Percentiles rank a stretch among this genome's conserved stretches.
These are phyloP conservation scores for Tetrao urogallus DNA, from an alignment of 2,113 vertebrate genomes.

Conservation along the genomic window DNA sequence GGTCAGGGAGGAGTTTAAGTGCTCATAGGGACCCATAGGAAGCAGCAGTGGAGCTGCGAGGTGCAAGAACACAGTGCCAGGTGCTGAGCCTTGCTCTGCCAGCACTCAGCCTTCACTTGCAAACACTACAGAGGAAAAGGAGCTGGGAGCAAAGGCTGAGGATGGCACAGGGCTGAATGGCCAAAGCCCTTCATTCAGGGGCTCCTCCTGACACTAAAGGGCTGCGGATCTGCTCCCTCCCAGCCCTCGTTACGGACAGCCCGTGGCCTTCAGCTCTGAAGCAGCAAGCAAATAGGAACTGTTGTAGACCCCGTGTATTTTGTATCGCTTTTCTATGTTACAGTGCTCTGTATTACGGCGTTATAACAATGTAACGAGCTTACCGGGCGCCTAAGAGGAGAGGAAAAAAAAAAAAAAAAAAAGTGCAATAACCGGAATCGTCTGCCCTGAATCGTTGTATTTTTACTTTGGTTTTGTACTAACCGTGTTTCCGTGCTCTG, in stretches of 20 bases:
- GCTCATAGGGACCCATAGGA: background rate
- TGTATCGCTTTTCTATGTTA: background rate
- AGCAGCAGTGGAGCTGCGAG: background rate
- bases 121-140: background rate
- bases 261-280: no score
- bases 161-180: background rate
- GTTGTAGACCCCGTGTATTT: background rate
- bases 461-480: background rate
- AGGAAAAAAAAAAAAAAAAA: slow-evolving; percentile 60
- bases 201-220: background rate
- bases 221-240: no score
- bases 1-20: background rate
- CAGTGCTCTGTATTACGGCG: slow-evolving; percentile 49
- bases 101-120: background rate
- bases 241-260: background rate
- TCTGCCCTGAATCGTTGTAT: background rate
- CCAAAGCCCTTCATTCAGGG: background rate
- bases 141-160: background rate
- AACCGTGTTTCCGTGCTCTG: background rate
- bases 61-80: no score
- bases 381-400: slow-evolving; percentile 27
- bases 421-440: slow-evolving; percentile 37
- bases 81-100: background rate
- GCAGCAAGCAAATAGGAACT: background rate
- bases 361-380: slow-evolving; percentile 46